phyloP scores from a whole-genome alignment of 2,113 vertebrate genomes.

The Laterallus jamaicensis region DNA sequence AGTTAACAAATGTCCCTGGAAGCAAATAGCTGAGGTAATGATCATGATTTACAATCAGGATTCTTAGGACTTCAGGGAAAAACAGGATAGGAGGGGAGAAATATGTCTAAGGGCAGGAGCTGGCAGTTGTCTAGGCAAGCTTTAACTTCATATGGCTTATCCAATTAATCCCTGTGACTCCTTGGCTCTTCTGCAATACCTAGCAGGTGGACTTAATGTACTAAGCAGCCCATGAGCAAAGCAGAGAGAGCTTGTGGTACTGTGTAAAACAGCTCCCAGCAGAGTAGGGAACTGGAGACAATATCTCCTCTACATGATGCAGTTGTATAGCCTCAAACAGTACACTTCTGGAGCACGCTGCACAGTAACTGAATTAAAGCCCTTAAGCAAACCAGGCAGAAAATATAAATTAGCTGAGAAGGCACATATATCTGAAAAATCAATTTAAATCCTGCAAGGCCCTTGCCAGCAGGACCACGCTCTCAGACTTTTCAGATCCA shows the following conservation, averaged over 20 bases:
- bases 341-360: not conserved
- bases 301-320: not conserved
- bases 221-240: not conserved
- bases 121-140: not conserved
- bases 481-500: not conserved
- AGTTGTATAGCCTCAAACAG: not conserved
- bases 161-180: not conserved
- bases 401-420: constrained; percentile 43
- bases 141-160: not conserved
- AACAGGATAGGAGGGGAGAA: not conserved
- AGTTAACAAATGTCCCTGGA: not conserved
- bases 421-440: constrained; percentile 27
- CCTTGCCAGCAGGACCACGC: not conserved
- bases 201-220: not conserved
- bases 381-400: constrained; percentile 42
- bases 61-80: not conserved
- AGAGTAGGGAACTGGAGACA: not conserved
- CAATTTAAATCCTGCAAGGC: not conserved
- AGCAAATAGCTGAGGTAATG: not conserved
- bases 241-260: not conserved
- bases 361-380: constrained; percentile 18
- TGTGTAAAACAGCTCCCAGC: constrained; percentile 10
- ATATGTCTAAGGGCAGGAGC: not conserved
- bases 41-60: not conserved
- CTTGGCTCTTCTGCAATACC: not conserved